Conservation (phyloP, 2,797 vertebrate genomes). For the Sebastes hubbsi region DNA sequence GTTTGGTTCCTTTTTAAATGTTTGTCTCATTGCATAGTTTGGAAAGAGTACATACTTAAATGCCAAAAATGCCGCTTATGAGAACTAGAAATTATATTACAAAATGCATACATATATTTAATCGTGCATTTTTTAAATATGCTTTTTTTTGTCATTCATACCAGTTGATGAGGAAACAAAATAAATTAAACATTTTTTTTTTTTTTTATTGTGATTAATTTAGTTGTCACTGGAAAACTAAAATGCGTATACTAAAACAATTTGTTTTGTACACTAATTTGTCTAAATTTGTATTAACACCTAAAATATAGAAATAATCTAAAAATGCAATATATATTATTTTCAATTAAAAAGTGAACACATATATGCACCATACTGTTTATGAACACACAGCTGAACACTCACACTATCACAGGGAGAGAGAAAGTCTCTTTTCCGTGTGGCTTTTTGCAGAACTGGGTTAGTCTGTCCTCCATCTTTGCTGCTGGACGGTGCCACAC, state of each 20-base stretch:
- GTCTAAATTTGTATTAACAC: background rate
- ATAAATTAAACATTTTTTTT: background rate
- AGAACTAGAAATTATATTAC: conserved; percentile 33
- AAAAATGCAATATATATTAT: background rate
- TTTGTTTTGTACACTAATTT: background rate
- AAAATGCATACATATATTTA: conserved; percentile 25
- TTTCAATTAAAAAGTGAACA: background rate
- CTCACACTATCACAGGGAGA: background rate
- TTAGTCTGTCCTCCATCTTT: conserved; percentile 24
- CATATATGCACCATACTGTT: background rate
- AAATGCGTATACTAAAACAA: background rate
- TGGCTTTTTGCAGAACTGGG: conserved; percentile 17
- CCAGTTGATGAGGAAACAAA: background rate
- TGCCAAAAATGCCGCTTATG: conserved; percentile 65
- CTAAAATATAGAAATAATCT: background rate
- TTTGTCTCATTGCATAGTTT: conserved; percentile 79
- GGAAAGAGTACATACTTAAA: conserved; percentile 68
- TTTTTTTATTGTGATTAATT: background rate
- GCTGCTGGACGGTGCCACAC: conserved; percentile 50
- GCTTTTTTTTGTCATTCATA: background rate
- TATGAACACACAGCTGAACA: background rate
- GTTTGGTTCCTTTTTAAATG: conserved; percentile 83
- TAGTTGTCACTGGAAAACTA: background rate
- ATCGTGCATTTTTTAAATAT: background rate
- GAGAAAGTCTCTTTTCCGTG: background rate